These are phyloP conservation scores for Tarsius wallacei DNA, from an alignment of 2,797 vertebrate species.

Conservation along the genomic window DNA sequence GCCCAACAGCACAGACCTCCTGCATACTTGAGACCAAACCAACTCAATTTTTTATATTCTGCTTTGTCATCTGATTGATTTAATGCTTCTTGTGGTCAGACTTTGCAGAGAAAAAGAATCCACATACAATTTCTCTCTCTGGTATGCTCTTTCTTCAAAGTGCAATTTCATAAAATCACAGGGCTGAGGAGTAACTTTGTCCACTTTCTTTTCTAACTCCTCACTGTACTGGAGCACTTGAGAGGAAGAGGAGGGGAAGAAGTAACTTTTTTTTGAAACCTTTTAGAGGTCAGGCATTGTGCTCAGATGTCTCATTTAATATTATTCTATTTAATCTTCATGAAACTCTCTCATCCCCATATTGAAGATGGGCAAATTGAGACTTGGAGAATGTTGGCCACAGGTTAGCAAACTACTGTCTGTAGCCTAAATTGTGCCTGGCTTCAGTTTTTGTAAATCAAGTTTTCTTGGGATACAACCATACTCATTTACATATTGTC, in stretches of 20 bases:
- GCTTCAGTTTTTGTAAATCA: neutral
- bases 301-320: neutral
- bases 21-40: conserved; percentile 62
- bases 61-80: conserved; percentile 78
- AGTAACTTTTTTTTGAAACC: neutral
- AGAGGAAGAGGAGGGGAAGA: neutral
- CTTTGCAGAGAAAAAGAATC: conserved; percentile 68
- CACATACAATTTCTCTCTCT: neutral
- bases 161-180: conserved; percentile 71
- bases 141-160: neutral
- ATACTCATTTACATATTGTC: neutral
- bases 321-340: neutral
- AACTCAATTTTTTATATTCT: conserved; percentile 75
- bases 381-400: neutral
- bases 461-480: neutral
- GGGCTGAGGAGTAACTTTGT: neutral
- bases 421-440: neutral
- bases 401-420: neutral
- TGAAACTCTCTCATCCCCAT: neutral
- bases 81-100: conserved; percentile 78
- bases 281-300: neutral
- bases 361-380: neutral
- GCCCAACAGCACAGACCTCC: conserved; percentile 50
- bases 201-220: neutral
- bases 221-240: neutral